Percentiles rank a stretch among this genome's conserved stretches.
phyloP scores from a whole-genome alignment of 2,113 vertebrate species.

The Lagenorhynchus albirostris region DNA sequence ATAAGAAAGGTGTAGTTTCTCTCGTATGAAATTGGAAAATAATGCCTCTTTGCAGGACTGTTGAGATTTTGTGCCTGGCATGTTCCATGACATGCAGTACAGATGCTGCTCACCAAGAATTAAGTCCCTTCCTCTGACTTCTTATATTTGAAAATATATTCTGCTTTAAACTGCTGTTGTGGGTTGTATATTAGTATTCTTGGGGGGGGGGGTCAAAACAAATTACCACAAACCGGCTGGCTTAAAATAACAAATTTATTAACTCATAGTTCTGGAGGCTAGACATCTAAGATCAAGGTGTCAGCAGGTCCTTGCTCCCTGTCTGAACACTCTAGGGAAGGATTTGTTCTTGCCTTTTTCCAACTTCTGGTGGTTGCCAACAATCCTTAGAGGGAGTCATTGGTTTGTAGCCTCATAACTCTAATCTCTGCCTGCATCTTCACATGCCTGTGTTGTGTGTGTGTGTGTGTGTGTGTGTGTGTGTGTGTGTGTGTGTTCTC shows the following conservation, averaged over 20 bases:
- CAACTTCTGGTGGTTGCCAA: background rate
- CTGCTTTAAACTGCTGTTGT: background rate
- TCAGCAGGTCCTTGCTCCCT: background rate
- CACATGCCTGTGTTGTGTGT: background rate
- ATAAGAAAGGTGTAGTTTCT: background rate
- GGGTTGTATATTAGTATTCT: background rate
- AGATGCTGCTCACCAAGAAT: background rate
- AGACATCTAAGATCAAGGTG: background rate
- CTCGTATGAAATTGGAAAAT: background rate
- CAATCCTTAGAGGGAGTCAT: background rate
- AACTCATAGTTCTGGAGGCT: background rate
- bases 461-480: background rate
- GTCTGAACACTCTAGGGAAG: accelerated
- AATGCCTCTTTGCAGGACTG: background rate
- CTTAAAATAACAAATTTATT: background rate
- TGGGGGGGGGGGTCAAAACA: background rate
- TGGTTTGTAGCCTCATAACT: background rate
- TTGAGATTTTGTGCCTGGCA: no score
- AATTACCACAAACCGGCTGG: background rate
- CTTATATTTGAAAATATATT: background rate
- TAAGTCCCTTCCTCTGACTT: background rate
- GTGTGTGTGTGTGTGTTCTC: background rate
- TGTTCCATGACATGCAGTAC: no score
- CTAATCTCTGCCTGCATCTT: background rate
- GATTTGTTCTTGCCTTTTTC: background rate